Evolutionary conservation across 2,888 invertebrate species (phyloP), one percentile per base, ranked within the genome.

Genomic region (Drosophila setosimentum): DNA sequence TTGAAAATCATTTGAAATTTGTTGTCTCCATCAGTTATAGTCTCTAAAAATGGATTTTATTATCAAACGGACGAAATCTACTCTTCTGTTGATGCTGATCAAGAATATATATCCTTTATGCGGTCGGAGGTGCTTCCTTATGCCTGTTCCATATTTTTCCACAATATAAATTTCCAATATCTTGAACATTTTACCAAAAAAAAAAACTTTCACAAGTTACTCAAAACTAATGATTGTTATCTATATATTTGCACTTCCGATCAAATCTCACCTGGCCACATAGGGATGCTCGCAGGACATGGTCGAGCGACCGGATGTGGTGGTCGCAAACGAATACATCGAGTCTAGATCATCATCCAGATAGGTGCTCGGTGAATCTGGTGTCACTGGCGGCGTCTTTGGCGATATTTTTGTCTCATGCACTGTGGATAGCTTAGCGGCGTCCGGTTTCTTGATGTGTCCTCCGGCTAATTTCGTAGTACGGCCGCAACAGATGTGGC

Each of bases 241-340:
- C 21, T 21, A 7, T 21, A 45, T 21, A 21, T 21, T 4, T 4
- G 7, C 7, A 16, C 45, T 24, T 7, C 21, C 4, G 6, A 0
- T 7, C 11, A 5, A 27, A 1, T 35, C 87, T 80, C 60, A 93
- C 93, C 95, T 95, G 73, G 97, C 97, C 74, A 97, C 96, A 93
- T 96, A 96, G 33, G 96, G 96, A 91, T 97, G 97, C 92, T 97
- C 97, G 89, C 97, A 96, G 72, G 93, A 93, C 93, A 93, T 93
- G 71, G 93, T 93, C 21, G 97, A 96, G 59, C 96, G 96, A 75
- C 96, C 96, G 70, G 96, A 96, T 83, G 96, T 96, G 76, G 95
- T 95, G 92, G 97, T 97, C 73, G 96, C 96, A 91, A 96, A 96
- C 92, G 97, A 97, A 90, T 95, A 95, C 73, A 97, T 93, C 71